These are phyloP conservation scores for Drosophila greeni DNA, from an alignment of 2,888 invertebrate genomes.

Conservation along the genomic window DNA sequence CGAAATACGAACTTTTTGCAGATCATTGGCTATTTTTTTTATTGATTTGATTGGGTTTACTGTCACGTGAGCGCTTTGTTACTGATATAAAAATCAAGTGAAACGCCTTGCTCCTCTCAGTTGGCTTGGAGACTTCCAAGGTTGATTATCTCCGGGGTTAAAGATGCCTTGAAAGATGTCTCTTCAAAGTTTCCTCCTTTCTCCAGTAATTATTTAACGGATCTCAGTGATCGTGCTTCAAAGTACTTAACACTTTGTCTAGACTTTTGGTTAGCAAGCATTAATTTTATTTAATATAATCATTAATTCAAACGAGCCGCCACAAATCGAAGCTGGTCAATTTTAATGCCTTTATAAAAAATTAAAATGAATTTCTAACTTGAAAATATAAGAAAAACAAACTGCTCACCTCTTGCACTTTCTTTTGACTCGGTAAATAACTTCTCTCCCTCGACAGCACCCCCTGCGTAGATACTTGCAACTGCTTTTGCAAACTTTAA, in stretches of 20 bases:
- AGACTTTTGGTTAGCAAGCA: constrained; percentile 46
- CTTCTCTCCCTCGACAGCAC: constrained; percentile 4
- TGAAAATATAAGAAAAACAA: neutral
- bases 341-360: constrained; percentile 8
- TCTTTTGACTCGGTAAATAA: constrained; percentile 17
- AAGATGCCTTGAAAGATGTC: neutral
- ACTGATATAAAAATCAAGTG: constrained; percentile 12
- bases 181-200: neutral
- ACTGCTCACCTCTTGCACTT: constrained; percentile 34
- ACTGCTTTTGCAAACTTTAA: constrained; percentile 27
- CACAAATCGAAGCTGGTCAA: constrained; percentile 1
- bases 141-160: neutral
- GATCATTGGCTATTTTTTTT: constrained; percentile 6
- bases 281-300: constrained; percentile 13
- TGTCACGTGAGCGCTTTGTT: constrained; percentile 13
- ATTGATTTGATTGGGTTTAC: constrained; percentile 10
- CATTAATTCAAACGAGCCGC: constrained; percentile 6
- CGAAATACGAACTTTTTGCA: neutral
- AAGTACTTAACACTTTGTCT: constrained; percentile 37
- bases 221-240: neutral
- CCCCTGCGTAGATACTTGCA: neutral
- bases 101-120: neutral
- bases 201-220: neutral
- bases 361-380: neutral
- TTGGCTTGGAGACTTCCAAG: neutral